Conservation (phyloP, 2,888 invertebrate genomes). For the Patella pellucida region DNA sequence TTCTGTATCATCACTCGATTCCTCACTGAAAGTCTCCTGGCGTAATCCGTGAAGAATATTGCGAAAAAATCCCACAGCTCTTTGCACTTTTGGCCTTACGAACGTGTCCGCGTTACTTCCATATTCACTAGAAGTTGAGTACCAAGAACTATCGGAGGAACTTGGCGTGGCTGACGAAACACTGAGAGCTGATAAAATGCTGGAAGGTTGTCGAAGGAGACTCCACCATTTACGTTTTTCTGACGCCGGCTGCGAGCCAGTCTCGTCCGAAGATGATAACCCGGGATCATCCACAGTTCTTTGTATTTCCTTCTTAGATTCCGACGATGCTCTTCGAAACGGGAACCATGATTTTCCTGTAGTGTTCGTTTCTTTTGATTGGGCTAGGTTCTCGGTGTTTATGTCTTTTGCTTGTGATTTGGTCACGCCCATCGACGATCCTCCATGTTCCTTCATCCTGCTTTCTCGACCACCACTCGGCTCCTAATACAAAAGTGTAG, state of each 20-base stretch:
- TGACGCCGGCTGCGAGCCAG: neutral
- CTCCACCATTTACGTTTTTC: neutral
- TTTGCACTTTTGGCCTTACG: neutral
- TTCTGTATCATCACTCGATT: neutral
- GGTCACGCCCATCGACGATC: neutral
- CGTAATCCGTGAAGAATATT: neutral
- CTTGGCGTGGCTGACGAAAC: neutral
- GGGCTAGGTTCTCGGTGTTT: too few species aligned
- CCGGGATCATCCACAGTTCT: too few species aligned
- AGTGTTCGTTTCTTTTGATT: too few species aligned
- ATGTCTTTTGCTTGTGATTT: neutral
- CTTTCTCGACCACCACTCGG: neutral
- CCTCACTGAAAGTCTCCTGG: neutral
- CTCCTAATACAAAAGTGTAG: conserved; percentile 5
- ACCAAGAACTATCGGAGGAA: neutral
- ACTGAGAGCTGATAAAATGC: neutral
- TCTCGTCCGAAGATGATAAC: too few species aligned
- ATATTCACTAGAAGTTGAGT: conserved; percentile 1
- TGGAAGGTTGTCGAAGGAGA: neutral
- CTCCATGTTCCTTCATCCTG: neutral
- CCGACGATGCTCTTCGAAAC: too few species aligned
- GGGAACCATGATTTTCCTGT: too few species aligned
- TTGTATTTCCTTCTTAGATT: too few species aligned
- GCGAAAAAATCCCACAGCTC: conserved; percentile 2
- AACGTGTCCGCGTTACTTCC: neutral